Percentiles rank a stretch among this genome's conserved stretches.
Evolutionary conservation across 2,888 invertebrate genomes (phyloP).

Genomic region (Zhengitettix transpicula): DNA sequence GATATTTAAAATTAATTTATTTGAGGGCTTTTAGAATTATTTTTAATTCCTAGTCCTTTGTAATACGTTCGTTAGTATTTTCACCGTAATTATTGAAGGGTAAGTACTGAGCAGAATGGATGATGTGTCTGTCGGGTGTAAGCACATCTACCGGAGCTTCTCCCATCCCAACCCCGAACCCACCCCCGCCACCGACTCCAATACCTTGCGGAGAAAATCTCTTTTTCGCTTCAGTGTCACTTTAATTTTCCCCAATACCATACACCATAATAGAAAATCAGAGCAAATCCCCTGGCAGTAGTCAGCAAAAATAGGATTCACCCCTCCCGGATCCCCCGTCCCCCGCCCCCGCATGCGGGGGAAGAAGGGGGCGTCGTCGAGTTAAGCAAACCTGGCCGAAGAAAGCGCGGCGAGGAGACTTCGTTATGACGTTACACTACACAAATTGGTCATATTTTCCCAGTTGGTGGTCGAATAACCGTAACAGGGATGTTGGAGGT

Average conservation of each 20-base stretch:
- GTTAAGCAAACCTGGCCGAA: slow-evolving; percentile 12
- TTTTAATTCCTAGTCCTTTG: no score
- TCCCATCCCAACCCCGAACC: no score
- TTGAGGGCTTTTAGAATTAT: no score
- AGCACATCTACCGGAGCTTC: no score
- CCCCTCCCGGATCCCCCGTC: not conserved
- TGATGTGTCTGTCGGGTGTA: no score
- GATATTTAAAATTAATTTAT: no score
- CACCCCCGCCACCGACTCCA: no score
- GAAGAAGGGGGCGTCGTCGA: slow-evolving; percentile 2
- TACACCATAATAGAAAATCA: slow-evolving; percentile 14
- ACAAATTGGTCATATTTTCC: slow-evolving; percentile 13
- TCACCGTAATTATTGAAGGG: no score
- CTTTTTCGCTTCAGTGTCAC: slow-evolving; percentile 18
- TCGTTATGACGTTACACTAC: slow-evolving; percentile 9
- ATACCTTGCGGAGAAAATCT: not conserved
- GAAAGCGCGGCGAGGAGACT: slow-evolving; percentile 6
- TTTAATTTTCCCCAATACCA: slow-evolving; percentile 17
- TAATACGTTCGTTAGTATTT: no score
- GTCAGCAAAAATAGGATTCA: slow-evolving; percentile 16
- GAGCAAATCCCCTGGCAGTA: slow-evolving; percentile 13
- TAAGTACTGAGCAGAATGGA: no score
- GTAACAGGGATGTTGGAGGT: no score
- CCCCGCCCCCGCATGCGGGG: not conserved
- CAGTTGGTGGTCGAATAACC: not conserved